These are phyloP conservation scores for Halotydeus destructor DNA, from an alignment of 1,140 invertebrate genomes.

Conservation along the genomic window DNA sequence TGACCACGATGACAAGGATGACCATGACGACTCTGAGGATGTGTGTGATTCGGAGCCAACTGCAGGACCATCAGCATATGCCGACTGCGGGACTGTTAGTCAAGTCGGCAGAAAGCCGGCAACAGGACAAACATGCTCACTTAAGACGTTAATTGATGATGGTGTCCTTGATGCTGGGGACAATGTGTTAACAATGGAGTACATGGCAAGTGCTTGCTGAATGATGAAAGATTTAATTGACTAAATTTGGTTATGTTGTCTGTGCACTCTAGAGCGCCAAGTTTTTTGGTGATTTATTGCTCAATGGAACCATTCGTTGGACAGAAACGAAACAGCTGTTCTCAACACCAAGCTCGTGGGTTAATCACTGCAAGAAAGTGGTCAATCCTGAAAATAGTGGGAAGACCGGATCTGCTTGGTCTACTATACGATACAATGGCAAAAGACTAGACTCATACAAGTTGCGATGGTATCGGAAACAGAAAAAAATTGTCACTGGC, in stretches of 20 bases:
- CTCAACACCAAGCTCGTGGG: constrained; percentile 74
- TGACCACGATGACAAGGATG: too few species aligned
- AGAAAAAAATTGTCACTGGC: constrained; percentile 18
- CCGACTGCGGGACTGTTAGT: too few species aligned
- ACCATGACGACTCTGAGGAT: too few species aligned
- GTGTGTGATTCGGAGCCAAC: too few species aligned
- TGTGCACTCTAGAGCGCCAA: constrained; percentile 46
- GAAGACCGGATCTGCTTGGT: constrained; percentile 69
- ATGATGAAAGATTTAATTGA: neutral
- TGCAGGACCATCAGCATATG: too few species aligned
- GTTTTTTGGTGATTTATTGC: constrained; percentile 61
- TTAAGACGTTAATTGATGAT: constrained; percentile 56
- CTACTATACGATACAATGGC: constrained; percentile 50
- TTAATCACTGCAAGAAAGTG: constrained; percentile 67
- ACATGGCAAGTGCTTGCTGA: constrained; percentile 37
- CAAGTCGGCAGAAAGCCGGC: constrained; percentile 17
- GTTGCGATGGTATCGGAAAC: constrained; percentile 51
- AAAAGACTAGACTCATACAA: constrained; percentile 70
- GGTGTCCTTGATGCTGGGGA: constrained; percentile 56
- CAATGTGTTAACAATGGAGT: constrained; percentile 63
- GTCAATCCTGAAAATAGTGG: constrained; percentile 78
- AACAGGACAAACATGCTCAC: constrained; percentile 49
- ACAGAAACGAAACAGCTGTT: constrained; percentile 68
- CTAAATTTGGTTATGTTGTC: neutral
- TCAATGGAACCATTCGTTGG: constrained; percentile 67